phyloP scores from a whole-genome alignment of 2,888 invertebrate genomes.

The Arenicola marina region DNA sequence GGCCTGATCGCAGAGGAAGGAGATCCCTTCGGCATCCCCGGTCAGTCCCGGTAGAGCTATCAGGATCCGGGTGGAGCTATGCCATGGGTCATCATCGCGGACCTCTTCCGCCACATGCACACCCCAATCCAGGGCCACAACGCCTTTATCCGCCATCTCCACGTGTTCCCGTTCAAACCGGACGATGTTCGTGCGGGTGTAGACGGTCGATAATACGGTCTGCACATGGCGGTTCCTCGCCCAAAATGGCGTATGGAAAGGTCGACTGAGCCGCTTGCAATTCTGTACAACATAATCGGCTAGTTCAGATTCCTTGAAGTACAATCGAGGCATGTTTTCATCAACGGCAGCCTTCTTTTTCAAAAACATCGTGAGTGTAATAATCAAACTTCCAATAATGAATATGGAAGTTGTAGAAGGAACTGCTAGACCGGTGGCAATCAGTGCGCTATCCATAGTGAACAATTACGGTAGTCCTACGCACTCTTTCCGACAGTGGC shows the following conservation, averaged over 20 bases:
- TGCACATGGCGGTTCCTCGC: constrained; percentile 45
- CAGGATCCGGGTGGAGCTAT: too few species aligned
- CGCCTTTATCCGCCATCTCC: constrained; percentile 48
- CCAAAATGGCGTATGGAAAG: constrained; percentile 44
- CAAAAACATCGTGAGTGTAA: too few species aligned
- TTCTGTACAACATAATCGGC: constrained; percentile 43
- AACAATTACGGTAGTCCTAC: too few species aligned
- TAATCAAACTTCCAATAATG: too few species aligned
- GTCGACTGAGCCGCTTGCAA: constrained; percentile 40
- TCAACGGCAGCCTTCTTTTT: too few species aligned
- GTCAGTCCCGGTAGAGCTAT: constrained; percentile 46
- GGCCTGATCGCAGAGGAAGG: constrained; percentile 38
- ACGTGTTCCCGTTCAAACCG: constrained; percentile 44
- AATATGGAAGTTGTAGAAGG: too few species aligned
- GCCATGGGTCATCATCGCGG: constrained; percentile 31
- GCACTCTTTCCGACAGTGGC: too few species aligned
- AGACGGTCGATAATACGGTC: constrained; percentile 39
- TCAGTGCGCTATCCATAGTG: too few species aligned
- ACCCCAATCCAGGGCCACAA: constrained; percentile 52
- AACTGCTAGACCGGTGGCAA: too few species aligned
- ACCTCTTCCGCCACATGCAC: constrained; percentile 17
- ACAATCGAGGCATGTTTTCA: too few species aligned
- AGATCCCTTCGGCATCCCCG: constrained; percentile 38
- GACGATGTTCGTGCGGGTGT: constrained; percentile 19
- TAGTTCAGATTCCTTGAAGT: constrained; percentile 47